phyloP scores from a whole-genome alignment of 2,113 vertebrate genomes.

The Epinephelus fuscoguttatus region DNA sequence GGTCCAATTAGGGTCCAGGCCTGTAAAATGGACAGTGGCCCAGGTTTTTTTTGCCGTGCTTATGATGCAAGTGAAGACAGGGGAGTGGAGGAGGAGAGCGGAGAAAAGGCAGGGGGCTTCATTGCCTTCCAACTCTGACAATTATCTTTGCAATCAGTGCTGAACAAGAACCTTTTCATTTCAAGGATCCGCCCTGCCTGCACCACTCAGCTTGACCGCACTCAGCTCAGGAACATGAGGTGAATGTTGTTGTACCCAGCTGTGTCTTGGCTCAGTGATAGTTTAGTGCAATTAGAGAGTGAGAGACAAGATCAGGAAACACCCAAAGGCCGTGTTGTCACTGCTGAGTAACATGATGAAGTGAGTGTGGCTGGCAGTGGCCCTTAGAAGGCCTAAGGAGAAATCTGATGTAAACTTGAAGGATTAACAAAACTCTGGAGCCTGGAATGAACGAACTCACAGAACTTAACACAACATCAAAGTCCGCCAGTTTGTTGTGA shows the following conservation, averaged over 20 bases:
- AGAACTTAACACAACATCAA: not conserved
- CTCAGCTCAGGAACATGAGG: constrained; percentile 51
- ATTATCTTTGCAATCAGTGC: constrained; percentile 64
- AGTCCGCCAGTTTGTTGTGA: constrained; percentile 21
- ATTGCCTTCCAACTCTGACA: constrained; percentile 45
- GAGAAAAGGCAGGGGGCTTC: constrained; percentile 8
- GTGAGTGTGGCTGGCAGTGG: constrained; percentile 70
- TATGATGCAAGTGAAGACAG: constrained; percentile 47
- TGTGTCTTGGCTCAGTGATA: constrained; percentile 58
- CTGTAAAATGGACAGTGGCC: constrained; percentile 16
- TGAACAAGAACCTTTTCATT: constrained; percentile 66
- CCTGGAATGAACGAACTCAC: constrained; percentile 38
- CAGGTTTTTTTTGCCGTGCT: constrained; percentile 23
- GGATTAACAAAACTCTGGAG: constrained; percentile 46
- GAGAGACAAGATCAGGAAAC: constrained; percentile 71
- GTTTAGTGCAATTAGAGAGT: constrained; percentile 59
- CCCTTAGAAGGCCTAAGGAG: constrained; percentile 52
- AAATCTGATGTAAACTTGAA: constrained; percentile 60
- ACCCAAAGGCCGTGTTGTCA: constrained; percentile 64
- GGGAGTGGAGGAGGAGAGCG: not conserved
- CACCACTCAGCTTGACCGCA: constrained; percentile 35
- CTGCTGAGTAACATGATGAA: constrained; percentile 59
- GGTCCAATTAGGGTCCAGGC: constrained; percentile 23
- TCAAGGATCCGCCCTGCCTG: constrained; percentile 34
- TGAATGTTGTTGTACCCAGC: constrained; percentile 60